Evolutionary conservation across 1,140 invertebrate genomes (phyloP).

Genomic region (Cyrtorhinus lividipennis): DNA sequence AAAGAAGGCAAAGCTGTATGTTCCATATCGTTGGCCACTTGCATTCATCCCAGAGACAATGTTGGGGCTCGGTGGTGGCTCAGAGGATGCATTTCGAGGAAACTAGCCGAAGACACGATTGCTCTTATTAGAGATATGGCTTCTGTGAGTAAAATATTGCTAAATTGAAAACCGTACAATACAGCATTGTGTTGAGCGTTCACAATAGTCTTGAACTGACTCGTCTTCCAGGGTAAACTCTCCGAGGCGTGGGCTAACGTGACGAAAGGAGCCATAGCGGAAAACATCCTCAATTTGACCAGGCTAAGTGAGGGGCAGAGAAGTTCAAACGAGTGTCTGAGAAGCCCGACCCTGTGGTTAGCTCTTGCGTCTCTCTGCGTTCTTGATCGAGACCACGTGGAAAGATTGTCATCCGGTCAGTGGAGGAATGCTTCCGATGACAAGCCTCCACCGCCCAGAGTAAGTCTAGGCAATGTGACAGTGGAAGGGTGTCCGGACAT

Average conservation of each 20-base stretch:
- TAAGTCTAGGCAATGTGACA: too few relatives aligned
- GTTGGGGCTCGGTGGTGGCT: slow-evolving; percentile 67
- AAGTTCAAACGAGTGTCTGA: slow-evolving; percentile 56
- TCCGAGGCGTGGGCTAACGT: slow-evolving; percentile 73
- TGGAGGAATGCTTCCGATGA: slow-evolving; percentile 43
- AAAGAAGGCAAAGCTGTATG: slow-evolving; percentile 46
- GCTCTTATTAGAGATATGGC: slow-evolving; percentile 82
- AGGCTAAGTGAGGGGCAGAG: slow-evolving; percentile 60
- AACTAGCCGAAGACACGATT: slow-evolving; percentile 77
- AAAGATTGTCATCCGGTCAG: slow-evolving; percentile 57
- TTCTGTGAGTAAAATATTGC: slow-evolving; percentile 42
- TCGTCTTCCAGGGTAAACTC: slow-evolving; percentile 56
- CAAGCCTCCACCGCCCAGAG: slow-evolving; percentile 44
- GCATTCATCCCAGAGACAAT: slow-evolving; percentile 40
- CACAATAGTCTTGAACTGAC: neutral
- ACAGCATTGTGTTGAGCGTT: neutral
- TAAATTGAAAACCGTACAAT: too few relatives aligned
- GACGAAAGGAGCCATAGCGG: slow-evolving; percentile 80
- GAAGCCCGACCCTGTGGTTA: slow-evolving; percentile 76
- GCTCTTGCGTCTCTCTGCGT: slow-evolving; percentile 86
- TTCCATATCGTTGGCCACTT: slow-evolving; percentile 40
- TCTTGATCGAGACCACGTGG: slow-evolving; percentile 78
- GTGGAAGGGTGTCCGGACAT: too few relatives aligned
- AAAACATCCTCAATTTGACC: slow-evolving; percentile 75
- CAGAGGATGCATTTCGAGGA: slow-evolving; percentile 60